Conservation (phyloP, 1,140 invertebrate genomes). For the Drosophila eugracilis region DNA sequence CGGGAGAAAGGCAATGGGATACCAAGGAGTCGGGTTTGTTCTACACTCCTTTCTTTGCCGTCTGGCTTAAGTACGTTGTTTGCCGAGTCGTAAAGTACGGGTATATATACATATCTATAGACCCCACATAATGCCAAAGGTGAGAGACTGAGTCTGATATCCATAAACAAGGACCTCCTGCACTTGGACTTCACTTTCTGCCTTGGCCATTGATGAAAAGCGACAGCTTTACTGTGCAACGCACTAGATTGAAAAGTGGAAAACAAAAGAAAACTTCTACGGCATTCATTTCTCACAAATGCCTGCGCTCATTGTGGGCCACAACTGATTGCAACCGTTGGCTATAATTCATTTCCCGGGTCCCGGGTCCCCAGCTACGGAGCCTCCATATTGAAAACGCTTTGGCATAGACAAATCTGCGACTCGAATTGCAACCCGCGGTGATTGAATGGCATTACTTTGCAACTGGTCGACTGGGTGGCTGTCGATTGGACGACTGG, state of each 20-base stretch:
- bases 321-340: slow-evolving; percentile 38
- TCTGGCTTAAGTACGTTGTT: slow-evolving; percentile 47
- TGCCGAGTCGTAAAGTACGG: slow-evolving; percentile 5
- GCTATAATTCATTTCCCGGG: slow-evolving; percentile 50
- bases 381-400: slow-evolving; percentile 41
- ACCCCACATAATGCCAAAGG: slow-evolving; percentile 17
- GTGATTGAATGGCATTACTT: slow-evolving; percentile 48
- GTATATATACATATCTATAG: background rate
- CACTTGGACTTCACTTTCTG: background rate
- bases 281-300: slow-evolving; percentile 54
- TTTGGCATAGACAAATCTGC: slow-evolving; percentile 44
- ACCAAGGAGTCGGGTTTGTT: slow-evolving; percentile 12
- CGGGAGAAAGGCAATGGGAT: slow-evolving; percentile 6
- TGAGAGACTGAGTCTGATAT: slow-evolving; percentile 23
- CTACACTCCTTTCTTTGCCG: slow-evolving; percentile 27
- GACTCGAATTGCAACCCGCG: slow-evolving; percentile 19
- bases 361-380: background rate
- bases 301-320: slow-evolving; percentile 37
- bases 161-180: slow-evolving; percentile 18
- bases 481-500: background rate
- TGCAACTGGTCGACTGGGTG: slow-evolving; percentile 17
- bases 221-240: slow-evolving; percentile 45
- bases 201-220: slow-evolving; percentile 46
- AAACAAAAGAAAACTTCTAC: slow-evolving; percentile 37
- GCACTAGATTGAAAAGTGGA: slow-evolving; percentile 47